Evolutionary conservation across 2,797 vertebrate species (phyloP), one percentile per base, ranked within the genome.

Genomic region (Lagodon rhomboides): DNA sequence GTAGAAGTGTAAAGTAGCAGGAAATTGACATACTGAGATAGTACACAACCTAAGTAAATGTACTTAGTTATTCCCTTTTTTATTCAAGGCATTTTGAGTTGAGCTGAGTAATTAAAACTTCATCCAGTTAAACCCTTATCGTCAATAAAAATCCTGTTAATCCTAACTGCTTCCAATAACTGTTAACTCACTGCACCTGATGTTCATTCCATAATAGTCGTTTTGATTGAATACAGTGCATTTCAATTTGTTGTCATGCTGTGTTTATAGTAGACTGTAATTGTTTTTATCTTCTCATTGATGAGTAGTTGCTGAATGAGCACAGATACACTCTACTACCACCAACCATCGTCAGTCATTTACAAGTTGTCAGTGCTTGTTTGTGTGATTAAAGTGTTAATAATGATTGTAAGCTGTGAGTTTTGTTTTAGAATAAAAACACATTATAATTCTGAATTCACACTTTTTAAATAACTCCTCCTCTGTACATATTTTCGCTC

Each of bases 401-500:
- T 1, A 27, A 34, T 38, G 15, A 54, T 53, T 23, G 16, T n/a
- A 53, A 22, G 10, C 22, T 69, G 34, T 43, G 16, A 10, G 17
- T 71, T 30, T 51, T 73, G 60, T 61, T 70, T 56, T 70, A 58
- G 3, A 47, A 59, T 23, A 23, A 1, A 44, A 54, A 34, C 13
- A 72, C 60, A 77, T 38, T 65, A 23, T 43, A 69, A 12, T 22
- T 12, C 23, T 38, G 20, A 63, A 30, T 70, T 77, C 16, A 58
- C 68, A 69, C 63, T 44, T 72, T 67, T 73, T 68, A 79, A 83
- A 68, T 61, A 65, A 41, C 17, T n/a, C 11, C 34, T 61, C 15
- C 50, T 22, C 15, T 20, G 16, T 25, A 66, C n/a, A 30, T 70
- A 13, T 53, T 59, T 76, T 76, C 43, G 73, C 62, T 75, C 54